Evolutionary conservation across 2,113 vertebrate genomes (phyloP).

Genomic region (rabbit (Oryctolagus cuniculus)): mOryCun1.1 NC_091442.1:107608001-107608500

Average conservation of each 20-base stretch:
- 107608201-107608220: slow-evolving; percentile 55
- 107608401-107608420: slow-evolving; percentile 8
- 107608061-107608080: slow-evolving; percentile 22
- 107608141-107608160: slow-evolving; percentile 15
- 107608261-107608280: slow-evolving; percentile 44
- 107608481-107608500: slow-evolving; percentile 20
- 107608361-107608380: not conserved
- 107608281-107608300: not conserved
- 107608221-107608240: slow-evolving; percentile 55
- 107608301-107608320: slow-evolving; percentile 4
- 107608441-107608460: not conserved
- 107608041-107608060: not conserved
- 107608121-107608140: slow-evolving; percentile 47
- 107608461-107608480: not conserved
- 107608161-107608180: not conserved
- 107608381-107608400: slow-evolving; percentile 10
- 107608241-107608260: slow-evolving; percentile 31
- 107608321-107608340: slow-evolving; percentile 16
- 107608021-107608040: slow-evolving; percentile 55
- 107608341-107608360: slow-evolving; percentile 55
- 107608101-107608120: slow-evolving; percentile 7
- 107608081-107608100: slow-evolving; percentile 5
- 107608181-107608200: slow-evolving; percentile 54
- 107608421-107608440: not conserved
- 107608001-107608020: slow-evolving; percentile 49